Conservation (phyloP, 2,888 invertebrate genomes). For the Epistrophe grossulariae region DNA sequence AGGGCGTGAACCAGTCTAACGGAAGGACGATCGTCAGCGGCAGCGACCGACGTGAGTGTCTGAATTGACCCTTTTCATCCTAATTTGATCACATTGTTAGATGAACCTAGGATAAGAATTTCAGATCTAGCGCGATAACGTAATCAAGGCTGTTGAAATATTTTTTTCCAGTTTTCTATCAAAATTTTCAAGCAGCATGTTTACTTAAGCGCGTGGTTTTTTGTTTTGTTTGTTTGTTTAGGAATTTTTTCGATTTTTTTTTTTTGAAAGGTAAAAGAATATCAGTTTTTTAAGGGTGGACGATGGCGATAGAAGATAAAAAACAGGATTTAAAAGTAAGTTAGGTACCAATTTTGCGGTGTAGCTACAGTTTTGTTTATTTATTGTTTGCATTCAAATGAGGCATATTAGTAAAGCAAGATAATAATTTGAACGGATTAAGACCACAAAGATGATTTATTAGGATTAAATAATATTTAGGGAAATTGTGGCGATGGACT, state of each 20-base stretch:
- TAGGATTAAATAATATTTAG: conserved; percentile 13
- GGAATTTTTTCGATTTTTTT: conserved; percentile 20
- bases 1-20: conserved; percentile 61
- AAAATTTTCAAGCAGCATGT: conserved; percentile 24
- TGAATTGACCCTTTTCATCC: conserved; percentile 58
- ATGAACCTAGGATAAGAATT: conserved; percentile 29
- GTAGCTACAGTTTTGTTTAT: conserved; percentile 30
- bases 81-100: conserved; percentile 63
- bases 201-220: conserved; percentile 57
- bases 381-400: conserved; percentile 34
- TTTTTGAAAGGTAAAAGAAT: neutral
- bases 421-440: conserved; percentile 61
- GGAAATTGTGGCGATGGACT: neutral
- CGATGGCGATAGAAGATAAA: neutral
- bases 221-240: conserved; percentile 56
- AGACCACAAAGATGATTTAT: conserved; percentile 31
- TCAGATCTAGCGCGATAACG: conserved; percentile 44
- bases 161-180: conserved; percentile 36
- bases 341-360: neutral
- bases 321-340: conserved; percentile 37
- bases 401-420: conserved; percentile 41
- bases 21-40: conserved; percentile 16
- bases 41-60: neutral
- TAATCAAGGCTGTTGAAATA: conserved; percentile 53
- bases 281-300: conserved; percentile 2